Evolutionary conservation across 1,140 invertebrate genomes (phyloP), one percentile per base, ranked within the genome.

Genomic region (Pectinophora gossypiella): DNA sequence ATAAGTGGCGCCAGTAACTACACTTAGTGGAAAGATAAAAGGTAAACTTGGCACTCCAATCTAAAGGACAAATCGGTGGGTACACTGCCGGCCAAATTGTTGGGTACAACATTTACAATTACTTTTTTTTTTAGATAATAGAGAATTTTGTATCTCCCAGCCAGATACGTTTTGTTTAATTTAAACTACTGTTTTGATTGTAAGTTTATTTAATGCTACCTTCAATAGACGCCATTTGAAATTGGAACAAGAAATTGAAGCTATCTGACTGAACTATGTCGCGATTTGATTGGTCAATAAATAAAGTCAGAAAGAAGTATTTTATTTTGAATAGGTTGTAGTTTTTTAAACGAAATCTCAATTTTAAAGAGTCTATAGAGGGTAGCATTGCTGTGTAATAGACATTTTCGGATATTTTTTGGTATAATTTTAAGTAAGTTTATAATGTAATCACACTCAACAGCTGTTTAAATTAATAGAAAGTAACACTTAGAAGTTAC

Each of bases 361-460:
- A n/a, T n/a, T n/a, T n/a, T n/a, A n/a, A n/a, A n/a, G n/a, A n/a
- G n/a, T n/a, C n/a, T n/a, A n/a, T n/a, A n/a, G n/a, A n/a, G n/a
- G n/a, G n/a, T n/a, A n/a, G n/a, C n/a, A n/a, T n/a, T n/a, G n/a
- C n/a, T n/a, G n/a, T n/a, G n/a, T n/a, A n/a, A n/a, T n/a, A n/a
- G n/a, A n/a, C n/a, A n/a, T n/a, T n/a, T n/a, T n/a, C n/a, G n/a
- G n/a, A n/a, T n/a, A n/a, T n/a, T n/a, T n/a, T n/a, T n/a, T n/a
- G n/a, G n/a, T n/a, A n/a, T n/a, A n/a, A n/a, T n/a, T n/a, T n/a
- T n/a, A n/a, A n/a, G n/a, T n/a, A 2, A 32, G 27, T 32, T 49
- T 57, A 64, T 65, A 72, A 66, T 62, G 68, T 68, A 74, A 69
- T 70, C 68, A 70, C 71, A 73, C 65, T 49, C 59, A 72, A 68